These are phyloP conservation scores for Drosophila bocki DNA, from an alignment of 1,140 invertebrate species.

Conservation along the genomic window DNA sequence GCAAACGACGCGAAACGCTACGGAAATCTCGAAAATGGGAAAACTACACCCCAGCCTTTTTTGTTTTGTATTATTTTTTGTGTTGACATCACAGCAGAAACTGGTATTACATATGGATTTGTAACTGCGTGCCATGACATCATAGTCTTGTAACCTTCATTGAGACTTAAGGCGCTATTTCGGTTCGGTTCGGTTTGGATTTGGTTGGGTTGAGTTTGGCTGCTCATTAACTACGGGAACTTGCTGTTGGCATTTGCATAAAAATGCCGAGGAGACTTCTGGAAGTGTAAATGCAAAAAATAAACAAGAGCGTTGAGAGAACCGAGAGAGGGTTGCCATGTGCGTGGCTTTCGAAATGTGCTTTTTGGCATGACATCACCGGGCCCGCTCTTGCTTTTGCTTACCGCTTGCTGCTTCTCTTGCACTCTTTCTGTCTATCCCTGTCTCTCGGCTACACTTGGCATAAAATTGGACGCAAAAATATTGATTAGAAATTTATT, in stretches of 20 bases:
- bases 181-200: slow-evolving; percentile 8
- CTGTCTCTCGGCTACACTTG: background rate
- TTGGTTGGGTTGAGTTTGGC: slow-evolving; percentile 25
- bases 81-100: slow-evolving; percentile 67
- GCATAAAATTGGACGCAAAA: background rate
- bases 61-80: background rate
- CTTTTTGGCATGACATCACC: slow-evolving; percentile 73
- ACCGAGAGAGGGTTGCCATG: slow-evolving; percentile 44
- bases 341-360: slow-evolving; percentile 55
- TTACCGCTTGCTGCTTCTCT: background rate
- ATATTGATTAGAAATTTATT: background rate
- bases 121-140: slow-evolving; percentile 59
- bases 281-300: slow-evolving; percentile 73
- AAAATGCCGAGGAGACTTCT: slow-evolving; percentile 53
- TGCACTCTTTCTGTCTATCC: background rate
- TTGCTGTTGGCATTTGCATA: slow-evolving; percentile 33
- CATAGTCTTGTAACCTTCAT: slow-evolving; percentile 55
- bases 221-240: slow-evolving; percentile 22
- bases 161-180: slow-evolving; percentile 26
- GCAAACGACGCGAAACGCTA: slow-evolving; percentile 24
- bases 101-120: slow-evolving; percentile 62
- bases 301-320: slow-evolving; percentile 58
- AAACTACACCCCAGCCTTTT: slow-evolving; percentile 35
- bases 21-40: slow-evolving; percentile 35
- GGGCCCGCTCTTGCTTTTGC: slow-evolving; percentile 5